Base-by-base conservation (phyloP, 1,140 invertebrate genomes). In the Atta cephalotes region DNA sequence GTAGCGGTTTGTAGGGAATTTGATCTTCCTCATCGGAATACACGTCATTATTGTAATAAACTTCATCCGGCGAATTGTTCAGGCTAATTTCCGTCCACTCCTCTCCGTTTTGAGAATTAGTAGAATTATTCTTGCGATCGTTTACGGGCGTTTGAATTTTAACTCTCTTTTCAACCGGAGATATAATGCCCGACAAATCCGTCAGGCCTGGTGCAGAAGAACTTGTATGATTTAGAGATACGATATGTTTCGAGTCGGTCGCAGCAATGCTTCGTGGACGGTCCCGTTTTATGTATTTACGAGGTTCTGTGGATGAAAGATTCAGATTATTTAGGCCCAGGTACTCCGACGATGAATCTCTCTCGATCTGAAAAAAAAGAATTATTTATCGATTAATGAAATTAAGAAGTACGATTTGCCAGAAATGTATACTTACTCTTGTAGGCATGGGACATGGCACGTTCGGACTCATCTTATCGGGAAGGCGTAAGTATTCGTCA, bases 81-180 rank as follows among this genome's bases (percentile, higher is more conserved):
- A 96, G 86, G 84, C 93, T 95, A 84, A 96, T 95, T 92, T 96
- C 95, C 31, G 95, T 95, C 95, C 95, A 96, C 76, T 95, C 94
- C n/a, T 96, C 95, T 0, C 92, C 92, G 76, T 92, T 94, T 66
- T 93, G 90, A 66, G 88, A 63, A 60, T 53, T 58, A 56, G 63
- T 16, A n/a, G 63, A 21, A 60, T 89, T 89, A 16, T 68, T 87
- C 4, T 71, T 85, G 10, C 58, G 71, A 68, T 91, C 65, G 10
- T 72, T 79, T 7, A 89, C 82, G 0, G 92, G 92, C 1, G 91
- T 90, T 58, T 92, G 74, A 49, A 93, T 91, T 63, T 91, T 93
- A 0, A 91, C 86, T 79, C 86, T 92, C 60, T 93, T 92, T 45
- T 92, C 92, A 0, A 88, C 63, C 0, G 92, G 90, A 12, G 88